Evolutionary conservation across 2,888 invertebrate genomes (phyloP), one percentile per base, ranked within the genome.

Genomic region (Agrilus biguttatus): DNA sequence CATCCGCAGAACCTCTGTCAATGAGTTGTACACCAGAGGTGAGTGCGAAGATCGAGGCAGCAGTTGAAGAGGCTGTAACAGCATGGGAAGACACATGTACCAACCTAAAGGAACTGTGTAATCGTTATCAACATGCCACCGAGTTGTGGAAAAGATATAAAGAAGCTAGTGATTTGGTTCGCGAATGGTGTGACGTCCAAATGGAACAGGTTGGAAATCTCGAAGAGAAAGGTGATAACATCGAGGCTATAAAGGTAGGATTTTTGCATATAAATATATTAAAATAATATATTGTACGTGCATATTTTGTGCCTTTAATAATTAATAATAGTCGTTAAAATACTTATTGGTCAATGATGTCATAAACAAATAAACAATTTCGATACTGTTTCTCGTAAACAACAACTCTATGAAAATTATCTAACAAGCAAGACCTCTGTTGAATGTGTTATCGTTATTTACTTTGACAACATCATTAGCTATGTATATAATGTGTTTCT

Each of bases 11-110:
- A 42, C 84, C 85, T 5, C 66, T 88, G 53, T 75, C 79, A 48
- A 77, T 79, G 47, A 71, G 73, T 57, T 79, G 82, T 57, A 74
- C 80, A 56, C 75, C 82, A 1, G 73, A 78, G 55, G 79, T 87
- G 43, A 78, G 82, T 8, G 78, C 80, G 47, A 74, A 75, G 55
- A 80, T 88, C 48, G 76, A 80, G 51, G 74, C 80, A 2, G 83
- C 84, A 39, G 80, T 88, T 37, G 78, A 81, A 61, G 80, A 83
- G 56, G 86, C 86, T 13, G 81, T 83, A 12, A 74, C 78, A 5
- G 82, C 85, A 34, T 88, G 87, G 73, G 77, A 83, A 55, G 81
- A 82, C 56, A 87, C 87, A n/a, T 78, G 81, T 61, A 72, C 74
- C 51, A 82, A 83, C 61, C 73, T 88, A 50, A 77, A 78, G 51